These are phyloP conservation scores for cat (Felis catus) DNA, from an alignment of 2,113 vertebrate species.

Conservation along the genomic window DNA sequence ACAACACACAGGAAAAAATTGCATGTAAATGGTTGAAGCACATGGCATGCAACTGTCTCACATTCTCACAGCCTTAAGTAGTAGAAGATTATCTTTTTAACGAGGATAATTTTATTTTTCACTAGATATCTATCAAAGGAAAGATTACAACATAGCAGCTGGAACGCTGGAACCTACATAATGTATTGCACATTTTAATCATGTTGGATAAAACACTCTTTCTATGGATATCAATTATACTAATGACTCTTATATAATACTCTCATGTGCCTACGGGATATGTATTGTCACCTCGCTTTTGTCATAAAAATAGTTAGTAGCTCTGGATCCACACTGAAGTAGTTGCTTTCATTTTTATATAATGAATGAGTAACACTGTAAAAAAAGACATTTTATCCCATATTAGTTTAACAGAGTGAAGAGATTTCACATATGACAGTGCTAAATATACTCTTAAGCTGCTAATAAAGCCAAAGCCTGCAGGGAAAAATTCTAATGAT, in stretches of 20 bases:
- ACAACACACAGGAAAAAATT: not conserved
- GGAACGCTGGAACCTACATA: slow-evolving; percentile 82
- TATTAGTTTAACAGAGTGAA: slow-evolving; percentile 88
- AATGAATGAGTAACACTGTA: slow-evolving; percentile 87
- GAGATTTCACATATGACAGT: slow-evolving; percentile 87
- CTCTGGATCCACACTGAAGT: slow-evolving; percentile 82
- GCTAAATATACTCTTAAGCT: slow-evolving; percentile 89
- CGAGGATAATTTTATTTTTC: slow-evolving; percentile 79
- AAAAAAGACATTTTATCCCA: slow-evolving; percentile 86
- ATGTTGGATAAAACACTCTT: slow-evolving; percentile 86
- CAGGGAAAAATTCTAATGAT: slow-evolving; percentile 85
- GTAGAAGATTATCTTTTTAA: slow-evolving; percentile 75
- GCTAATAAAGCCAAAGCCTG: slow-evolving; percentile 88
- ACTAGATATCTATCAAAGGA: slow-evolving; percentile 78
- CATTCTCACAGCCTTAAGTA: slow-evolving; percentile 50
- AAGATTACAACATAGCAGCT: slow-evolving; percentile 83
- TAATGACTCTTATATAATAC: slow-evolving; percentile 89
- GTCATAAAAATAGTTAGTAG: slow-evolving; percentile 86
- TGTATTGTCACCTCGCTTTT: slow-evolving; percentile 86
- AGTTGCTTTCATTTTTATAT: slow-evolving; percentile 87
- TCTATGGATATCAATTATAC: slow-evolving; percentile 88
- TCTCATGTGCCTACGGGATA: slow-evolving; percentile 83
- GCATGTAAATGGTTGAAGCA: not conserved
- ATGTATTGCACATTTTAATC: slow-evolving; percentile 87
- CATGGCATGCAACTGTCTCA: slow-evolving; percentile 19